These are phyloP conservation scores for Leuciscus waleckii DNA, from an alignment of 2,797 vertebrate species.

Conservation along the genomic window DNA sequence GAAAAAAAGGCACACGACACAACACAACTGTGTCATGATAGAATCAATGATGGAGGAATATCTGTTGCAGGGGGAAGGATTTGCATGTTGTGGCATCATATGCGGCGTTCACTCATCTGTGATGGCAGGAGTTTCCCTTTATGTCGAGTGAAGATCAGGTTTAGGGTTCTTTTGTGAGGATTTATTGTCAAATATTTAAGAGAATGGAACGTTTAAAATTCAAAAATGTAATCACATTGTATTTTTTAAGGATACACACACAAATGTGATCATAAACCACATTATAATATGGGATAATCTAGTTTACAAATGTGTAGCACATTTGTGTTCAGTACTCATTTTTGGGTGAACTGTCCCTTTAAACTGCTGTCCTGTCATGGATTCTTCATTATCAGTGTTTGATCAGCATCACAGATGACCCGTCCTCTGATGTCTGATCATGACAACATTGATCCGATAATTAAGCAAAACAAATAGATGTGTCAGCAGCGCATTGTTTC, in stretches of 20 bases:
- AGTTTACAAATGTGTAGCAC: background rate
- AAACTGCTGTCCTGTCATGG: background rate
- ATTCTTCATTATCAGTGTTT: conserved; percentile 17
- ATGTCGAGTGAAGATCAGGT: background rate
- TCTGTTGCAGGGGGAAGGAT: conserved; percentile 37
- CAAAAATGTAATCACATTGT: background rate
- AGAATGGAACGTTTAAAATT: background rate
- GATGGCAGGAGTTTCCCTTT: conserved; percentile 26
- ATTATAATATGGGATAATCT: background rate
- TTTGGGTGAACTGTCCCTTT: background rate
- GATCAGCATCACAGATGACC: background rate
- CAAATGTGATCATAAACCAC: background rate
- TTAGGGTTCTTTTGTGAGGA: background rate
- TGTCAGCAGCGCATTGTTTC: background rate
- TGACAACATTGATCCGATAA: conserved; percentile 27
- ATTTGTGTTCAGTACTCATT: background rate
- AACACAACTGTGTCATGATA: conserved; percentile 40
- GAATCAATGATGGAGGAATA: conserved; percentile 47
- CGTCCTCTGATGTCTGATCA: conserved; percentile 17
- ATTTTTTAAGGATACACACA: background rate
- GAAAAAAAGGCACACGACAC: conserved; percentile 16
- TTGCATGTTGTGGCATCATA: conserved; percentile 47
- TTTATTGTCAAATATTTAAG: background rate
- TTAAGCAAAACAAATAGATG: conserved; percentile 22
- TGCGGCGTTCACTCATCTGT: background rate